Percentiles rank a stretch among this genome's conserved stretches.
These are phyloP conservation scores for Diplosoma virens DNA, from an alignment of 23 tunicate species.

Conservation along the genomic window DNA sequence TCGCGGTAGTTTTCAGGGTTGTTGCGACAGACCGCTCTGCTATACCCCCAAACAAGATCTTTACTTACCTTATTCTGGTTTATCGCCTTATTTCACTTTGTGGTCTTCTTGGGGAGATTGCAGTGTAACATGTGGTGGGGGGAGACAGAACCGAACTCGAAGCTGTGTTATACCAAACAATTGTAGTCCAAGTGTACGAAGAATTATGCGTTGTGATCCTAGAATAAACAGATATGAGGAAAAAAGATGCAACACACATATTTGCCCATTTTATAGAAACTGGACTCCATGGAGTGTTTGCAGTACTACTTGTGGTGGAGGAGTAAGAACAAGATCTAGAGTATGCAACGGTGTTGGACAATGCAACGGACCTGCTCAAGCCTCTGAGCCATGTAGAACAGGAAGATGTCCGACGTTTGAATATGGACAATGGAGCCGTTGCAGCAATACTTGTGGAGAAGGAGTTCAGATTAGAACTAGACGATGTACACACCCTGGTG, in stretches of 20 bases:
- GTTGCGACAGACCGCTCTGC: conserved; percentile 79
- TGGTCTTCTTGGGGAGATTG: conserved; percentile 43
- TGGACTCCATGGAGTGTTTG: background rate
- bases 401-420: conserved; percentile 28
- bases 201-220: no score
- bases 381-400: background rate
- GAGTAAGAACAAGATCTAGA: background rate
- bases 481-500: background rate
- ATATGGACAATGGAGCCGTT: background rate
- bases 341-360: background rate
- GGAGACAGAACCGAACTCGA: conserved; percentile 30
- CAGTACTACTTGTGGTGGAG: background rate
- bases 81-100: conserved; percentile 24
- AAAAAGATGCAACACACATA: conserved; percentile 10
- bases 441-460: conserved; percentile 12
- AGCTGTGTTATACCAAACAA: background rate
- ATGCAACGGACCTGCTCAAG: conserved; percentile 20
- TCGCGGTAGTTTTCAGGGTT: conserved; percentile 70
- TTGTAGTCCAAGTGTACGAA: conserved; percentile 27
- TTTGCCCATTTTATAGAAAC: conserved; percentile 15
- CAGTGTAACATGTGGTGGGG: conserved; percentile 32
- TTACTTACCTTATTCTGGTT: conserved; percentile 34
- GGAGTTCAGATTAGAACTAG: conserved; percentile 1
- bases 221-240: no score
- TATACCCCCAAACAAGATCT: conserved; percentile 44